Evolutionary conservation across 2,888 invertebrate genomes (phyloP).

Genomic region (Clepsis dumicolana): DNA sequence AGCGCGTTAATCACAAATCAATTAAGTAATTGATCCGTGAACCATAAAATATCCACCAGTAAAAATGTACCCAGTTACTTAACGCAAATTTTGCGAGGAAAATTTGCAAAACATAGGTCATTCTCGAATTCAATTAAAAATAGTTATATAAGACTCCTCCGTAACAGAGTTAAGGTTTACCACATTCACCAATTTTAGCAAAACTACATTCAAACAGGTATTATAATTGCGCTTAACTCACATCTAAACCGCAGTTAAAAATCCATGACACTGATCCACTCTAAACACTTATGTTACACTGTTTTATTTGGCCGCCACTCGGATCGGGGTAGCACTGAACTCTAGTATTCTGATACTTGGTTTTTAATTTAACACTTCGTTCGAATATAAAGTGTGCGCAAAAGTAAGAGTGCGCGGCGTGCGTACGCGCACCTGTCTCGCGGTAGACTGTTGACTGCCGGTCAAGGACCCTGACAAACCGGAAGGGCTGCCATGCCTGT

Average conservation of each 20-base stretch:
- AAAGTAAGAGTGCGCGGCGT: slow-evolving; percentile 71
- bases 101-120: too few species aligned
- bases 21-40: too few species aligned
- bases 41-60: too few species aligned
- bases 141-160: neutral
- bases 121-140: neutral
- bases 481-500: slow-evolving; percentile 50
- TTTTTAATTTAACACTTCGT: neutral
- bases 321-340: neutral
- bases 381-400: slow-evolving; percentile 31
- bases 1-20: too few species aligned
- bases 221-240: slow-evolving; percentile 14
- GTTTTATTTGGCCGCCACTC: neutral
- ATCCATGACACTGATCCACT: slow-evolving; percentile 38
- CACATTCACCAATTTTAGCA: neutral
- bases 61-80: too few species aligned
- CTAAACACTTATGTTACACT: slow-evolving; percentile 19
- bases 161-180: neutral
- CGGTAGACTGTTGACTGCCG: slow-evolving; percentile 68
- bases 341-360: neutral
- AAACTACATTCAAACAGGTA: neutral
- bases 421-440: slow-evolving; percentile 70
- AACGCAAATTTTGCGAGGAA: too few species aligned
- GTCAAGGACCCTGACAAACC: slow-evolving; percentile 78
- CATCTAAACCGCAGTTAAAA: slow-evolving; percentile 15